These are phyloP conservation scores for Drosophila melanica DNA, from an alignment of 1,140 invertebrate species.

Conservation along the genomic window DNA sequence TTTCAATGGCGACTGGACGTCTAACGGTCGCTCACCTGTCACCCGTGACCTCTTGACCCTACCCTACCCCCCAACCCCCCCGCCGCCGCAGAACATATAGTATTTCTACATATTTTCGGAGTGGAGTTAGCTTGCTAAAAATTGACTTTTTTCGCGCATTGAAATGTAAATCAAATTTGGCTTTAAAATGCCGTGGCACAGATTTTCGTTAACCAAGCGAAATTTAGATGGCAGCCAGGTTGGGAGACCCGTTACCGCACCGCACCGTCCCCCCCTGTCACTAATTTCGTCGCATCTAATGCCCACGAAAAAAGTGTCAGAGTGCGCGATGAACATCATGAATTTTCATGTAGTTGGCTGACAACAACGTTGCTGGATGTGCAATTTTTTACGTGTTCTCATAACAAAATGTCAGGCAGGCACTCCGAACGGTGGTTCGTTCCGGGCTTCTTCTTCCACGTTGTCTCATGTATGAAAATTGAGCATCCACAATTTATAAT, in stretches of 20 bases:
- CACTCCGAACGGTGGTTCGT: not conserved
- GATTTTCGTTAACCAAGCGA: constrained; percentile 52
- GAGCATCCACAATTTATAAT: constrained; percentile 77
- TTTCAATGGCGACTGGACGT: constrained; percentile 46
- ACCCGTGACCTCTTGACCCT: constrained; percentile 22
- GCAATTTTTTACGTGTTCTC: constrained; percentile 80
- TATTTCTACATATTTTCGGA: not conserved
- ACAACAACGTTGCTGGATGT: constrained; percentile 77
- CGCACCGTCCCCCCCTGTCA: constrained; percentile 4
- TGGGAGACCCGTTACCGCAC: no score
- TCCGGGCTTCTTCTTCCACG: constrained; percentile 26
- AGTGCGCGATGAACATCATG: constrained; percentile 63
- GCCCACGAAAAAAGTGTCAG: constrained; percentile 53
- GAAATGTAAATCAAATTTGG: constrained; percentile 78
- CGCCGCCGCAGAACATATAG: no score
- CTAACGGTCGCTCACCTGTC: constrained; percentile 51
- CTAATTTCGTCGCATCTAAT: constrained; percentile 41
- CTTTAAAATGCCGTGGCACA: constrained; percentile 67
- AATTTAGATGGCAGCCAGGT: constrained; percentile 49
- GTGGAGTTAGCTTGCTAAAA: constrained; percentile 34
- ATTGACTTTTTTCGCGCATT: constrained; percentile 72
- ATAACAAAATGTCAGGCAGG: constrained; percentile 76
- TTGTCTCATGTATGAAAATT: constrained; percentile 65
- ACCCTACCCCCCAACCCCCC: not conserved
- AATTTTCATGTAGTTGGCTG: constrained; percentile 77